Evolutionary conservation across 2,797 vertebrate genomes (phyloP), one percentile per base, ranked within the genome.

Genomic region (Mus minutoides): DNA sequence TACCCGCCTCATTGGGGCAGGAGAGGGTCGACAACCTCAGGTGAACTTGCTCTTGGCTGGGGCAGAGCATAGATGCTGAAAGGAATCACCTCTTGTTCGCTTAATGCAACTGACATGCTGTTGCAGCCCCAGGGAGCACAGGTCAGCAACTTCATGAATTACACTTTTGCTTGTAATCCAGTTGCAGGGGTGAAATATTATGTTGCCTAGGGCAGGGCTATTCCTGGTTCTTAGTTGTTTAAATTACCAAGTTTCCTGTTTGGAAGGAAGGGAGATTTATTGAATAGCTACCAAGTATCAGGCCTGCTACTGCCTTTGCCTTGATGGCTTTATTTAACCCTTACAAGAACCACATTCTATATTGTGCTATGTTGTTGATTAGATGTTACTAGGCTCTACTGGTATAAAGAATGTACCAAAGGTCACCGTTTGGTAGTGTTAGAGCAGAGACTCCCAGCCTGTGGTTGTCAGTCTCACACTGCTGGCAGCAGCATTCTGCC

Each of bases 71-170:
- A 82, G 88, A 83, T 93, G 67, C 69, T 37, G 91, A 67, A 80
- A 97, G 69, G 82, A 62, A 94, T 96, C 69, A 24, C 88, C 88
- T 94, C 88, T 91, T 91, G 22, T 89, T 94, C 86, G 67, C 75
- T 96, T 91, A 87, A 92, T 84, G 94, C 96, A 89, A 88, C 86
- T 76, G 54, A 95, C 92, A 94, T 40, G 91, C 79, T 94, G 79
- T 84, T 96, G 88, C 49, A 85, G 91, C 97, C 94, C 52, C 0
- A 0, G 91, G 88, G 94, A 96, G 96, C 94, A 84, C 88, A 95
- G 93, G 94, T 97, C 96, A 96, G 76, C 93, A 94, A 96, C 94
- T 97, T 92, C 94, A 77, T 90, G 95, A 97, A 98, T 96, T 97
- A 94, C 94, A 90, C 92, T 92, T 93, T 73, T 80, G 85, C 92